A percentile compares a stretch with the other conserved stretches of the same genome.
phyloP scores from a whole-genome alignment of 2,113 vertebrate genomes.

The Mohoua ochrocephala region DNA sequence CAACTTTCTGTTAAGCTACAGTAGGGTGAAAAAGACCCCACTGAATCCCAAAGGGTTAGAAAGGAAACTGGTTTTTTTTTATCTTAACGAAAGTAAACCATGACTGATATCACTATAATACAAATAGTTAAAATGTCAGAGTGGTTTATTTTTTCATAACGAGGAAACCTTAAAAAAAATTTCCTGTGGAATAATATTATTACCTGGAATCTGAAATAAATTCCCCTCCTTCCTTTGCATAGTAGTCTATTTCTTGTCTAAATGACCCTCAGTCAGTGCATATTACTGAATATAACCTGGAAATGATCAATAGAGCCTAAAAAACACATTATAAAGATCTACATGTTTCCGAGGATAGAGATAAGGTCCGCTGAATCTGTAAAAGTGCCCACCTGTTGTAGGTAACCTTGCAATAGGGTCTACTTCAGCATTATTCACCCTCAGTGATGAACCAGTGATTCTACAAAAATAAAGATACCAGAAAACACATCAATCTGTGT shows the following conservation, averaged over 20 bases:
- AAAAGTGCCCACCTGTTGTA: not conserved
- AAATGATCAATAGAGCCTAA: not conserved
- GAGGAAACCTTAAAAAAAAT: not conserved
- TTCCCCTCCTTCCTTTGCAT: not conserved
- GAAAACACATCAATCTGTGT: not conserved
- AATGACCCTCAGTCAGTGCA: not conserved
- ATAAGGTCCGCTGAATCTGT: not conserved
- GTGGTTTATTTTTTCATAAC: not conserved
- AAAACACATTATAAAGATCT: not conserved
- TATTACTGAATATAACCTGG: not conserved
- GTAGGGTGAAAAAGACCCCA: rapidly evolving
- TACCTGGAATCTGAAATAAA: not conserved
- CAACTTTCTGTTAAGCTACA: not conserved
- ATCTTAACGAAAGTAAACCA: not conserved
- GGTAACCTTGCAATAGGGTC: not conserved
- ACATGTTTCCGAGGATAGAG: no score
- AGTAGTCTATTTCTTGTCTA: not conserved
- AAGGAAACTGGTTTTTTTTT: not conserved
- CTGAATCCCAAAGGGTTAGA: not conserved
- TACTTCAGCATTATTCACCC: not conserved
- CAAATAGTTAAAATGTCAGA: not conserved
- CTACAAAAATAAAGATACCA: not conserved
- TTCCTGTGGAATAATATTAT: not conserved
- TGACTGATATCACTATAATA: not conserved
- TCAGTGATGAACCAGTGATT: not conserved